These are phyloP conservation scores for Trichogramma dendrolimi DNA, from an alignment of 2,888 invertebrate genomes.

Conservation along the genomic window DNA sequence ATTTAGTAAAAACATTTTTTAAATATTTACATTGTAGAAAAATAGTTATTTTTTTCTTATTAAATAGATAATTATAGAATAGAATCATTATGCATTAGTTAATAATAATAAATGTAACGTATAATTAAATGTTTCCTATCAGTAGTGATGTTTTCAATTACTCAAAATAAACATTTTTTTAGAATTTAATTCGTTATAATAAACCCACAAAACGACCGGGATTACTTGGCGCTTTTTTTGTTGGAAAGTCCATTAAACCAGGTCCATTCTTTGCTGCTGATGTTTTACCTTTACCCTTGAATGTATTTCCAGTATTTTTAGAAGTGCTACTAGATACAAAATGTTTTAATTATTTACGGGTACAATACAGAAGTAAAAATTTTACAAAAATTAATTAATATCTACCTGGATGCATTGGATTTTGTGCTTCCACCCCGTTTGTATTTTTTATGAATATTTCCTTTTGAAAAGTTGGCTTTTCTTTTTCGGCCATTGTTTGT, in stretches of 20 bases:
- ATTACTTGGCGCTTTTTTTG: constrained; percentile 35
- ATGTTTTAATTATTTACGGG: too few species aligned
- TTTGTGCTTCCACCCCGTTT: constrained; percentile 30
- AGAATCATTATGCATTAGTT: background rate
- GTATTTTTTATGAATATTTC: constrained; percentile 38
- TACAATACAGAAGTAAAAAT: background rate
- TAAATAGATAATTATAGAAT: background rate
- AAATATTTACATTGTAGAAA: constrained; percentile 6
- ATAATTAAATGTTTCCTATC: background rate
- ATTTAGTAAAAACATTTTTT: constrained; percentile 1
- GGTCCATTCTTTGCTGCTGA: constrained; percentile 27
- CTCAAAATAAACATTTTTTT: background rate
- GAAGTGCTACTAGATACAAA: too few species aligned
- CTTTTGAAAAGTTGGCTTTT: constrained; percentile 32
- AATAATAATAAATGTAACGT: background rate
- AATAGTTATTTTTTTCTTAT: constrained; percentile 18
- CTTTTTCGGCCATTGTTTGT: constrained; percentile 38
- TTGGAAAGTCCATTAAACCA: constrained; percentile 43
- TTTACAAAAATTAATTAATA: background rate
- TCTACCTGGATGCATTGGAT: constrained; percentile 29
- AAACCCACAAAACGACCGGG: constrained; percentile 22
- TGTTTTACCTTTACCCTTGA: constrained; percentile 12
- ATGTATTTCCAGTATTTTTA: constrained; percentile 5
- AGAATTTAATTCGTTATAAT: background rate
- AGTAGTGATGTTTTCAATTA: background rate